Evolutionary conservation across 2,113 vertebrate species (phyloP).

Genomic region (Pituophis catenifer): DNA sequence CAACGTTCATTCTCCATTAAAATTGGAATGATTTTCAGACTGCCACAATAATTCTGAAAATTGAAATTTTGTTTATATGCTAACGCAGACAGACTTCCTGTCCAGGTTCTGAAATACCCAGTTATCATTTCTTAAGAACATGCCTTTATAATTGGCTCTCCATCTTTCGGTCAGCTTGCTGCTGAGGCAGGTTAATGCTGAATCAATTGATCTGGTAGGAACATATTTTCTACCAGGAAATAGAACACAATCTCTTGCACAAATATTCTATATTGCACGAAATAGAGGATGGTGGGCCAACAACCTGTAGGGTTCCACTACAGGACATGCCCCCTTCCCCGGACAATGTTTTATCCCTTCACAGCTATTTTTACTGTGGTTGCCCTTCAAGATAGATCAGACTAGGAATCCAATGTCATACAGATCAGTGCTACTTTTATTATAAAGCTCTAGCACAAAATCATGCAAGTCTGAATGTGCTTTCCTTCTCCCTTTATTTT

Average conservation of each 20-base stretch:
- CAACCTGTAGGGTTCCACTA: background rate
- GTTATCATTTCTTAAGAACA: background rate
- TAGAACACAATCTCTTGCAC: background rate
- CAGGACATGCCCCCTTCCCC: background rate
- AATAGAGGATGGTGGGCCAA: background rate
- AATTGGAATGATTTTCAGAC: background rate
- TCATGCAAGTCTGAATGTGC: background rate
- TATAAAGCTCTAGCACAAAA: background rate
- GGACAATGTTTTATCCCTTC: background rate
- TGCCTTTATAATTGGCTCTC: background rate
- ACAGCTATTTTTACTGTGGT: background rate
- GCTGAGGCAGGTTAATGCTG: background rate
- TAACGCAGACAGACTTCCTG: background rate
- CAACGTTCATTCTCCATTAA: background rate
- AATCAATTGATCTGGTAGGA: background rate
- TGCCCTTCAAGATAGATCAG: background rate
- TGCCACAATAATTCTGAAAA: background rate
- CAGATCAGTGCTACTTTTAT: background rate
- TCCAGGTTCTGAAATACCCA: background rate
- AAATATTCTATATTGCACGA: background rate
- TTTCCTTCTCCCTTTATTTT: background rate
- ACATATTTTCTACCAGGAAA: background rate
- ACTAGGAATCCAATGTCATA: background rate
- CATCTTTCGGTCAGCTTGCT: background rate
- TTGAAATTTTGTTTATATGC: background rate